phyloP scores from a whole-genome alignment of 2,888 invertebrate genomes.

The Aspidiotus destructor region DNA sequence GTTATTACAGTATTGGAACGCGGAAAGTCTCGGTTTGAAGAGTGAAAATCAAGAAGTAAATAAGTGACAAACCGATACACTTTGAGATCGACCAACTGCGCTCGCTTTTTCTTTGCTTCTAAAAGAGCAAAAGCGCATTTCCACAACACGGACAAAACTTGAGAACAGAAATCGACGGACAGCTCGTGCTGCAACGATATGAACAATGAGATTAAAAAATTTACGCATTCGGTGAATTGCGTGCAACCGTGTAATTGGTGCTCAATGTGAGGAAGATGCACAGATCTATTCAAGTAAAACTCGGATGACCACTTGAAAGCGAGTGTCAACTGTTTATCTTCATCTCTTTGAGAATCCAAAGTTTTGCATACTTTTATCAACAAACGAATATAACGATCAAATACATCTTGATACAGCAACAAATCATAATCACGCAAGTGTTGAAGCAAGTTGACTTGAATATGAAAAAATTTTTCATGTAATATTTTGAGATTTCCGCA shows the following conservation, averaged over 20 bases:
- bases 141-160: conserved; percentile 7
- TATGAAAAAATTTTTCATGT: neutral
- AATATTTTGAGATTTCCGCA: conserved; percentile 1
- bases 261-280: neutral
- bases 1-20: neutral
- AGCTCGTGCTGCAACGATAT: neutral
- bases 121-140: neutral
- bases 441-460: conserved; percentile 2
- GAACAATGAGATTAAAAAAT: conserved; percentile 12
- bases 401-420: conserved; percentile 4
- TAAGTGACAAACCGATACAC: conserved; percentile 5
- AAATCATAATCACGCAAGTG: conserved; percentile 7
- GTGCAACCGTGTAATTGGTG: neutral
- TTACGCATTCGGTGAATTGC: neutral
- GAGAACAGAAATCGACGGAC: neutral
- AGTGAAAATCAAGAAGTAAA: neutral
- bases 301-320: neutral
- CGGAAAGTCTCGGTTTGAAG: neutral
- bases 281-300: conserved; percentile 5
- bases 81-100: neutral
- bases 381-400: neutral
- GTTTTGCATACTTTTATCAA: conserved; percentile 8
- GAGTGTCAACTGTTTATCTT: neutral
- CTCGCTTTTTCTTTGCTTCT: neutral
- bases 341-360: neutral